Evolutionary conservation across 35 echinoderm and acorn worm species (phyloP).

Genomic region (Hemicentrotus pulcherrimus): DNA sequence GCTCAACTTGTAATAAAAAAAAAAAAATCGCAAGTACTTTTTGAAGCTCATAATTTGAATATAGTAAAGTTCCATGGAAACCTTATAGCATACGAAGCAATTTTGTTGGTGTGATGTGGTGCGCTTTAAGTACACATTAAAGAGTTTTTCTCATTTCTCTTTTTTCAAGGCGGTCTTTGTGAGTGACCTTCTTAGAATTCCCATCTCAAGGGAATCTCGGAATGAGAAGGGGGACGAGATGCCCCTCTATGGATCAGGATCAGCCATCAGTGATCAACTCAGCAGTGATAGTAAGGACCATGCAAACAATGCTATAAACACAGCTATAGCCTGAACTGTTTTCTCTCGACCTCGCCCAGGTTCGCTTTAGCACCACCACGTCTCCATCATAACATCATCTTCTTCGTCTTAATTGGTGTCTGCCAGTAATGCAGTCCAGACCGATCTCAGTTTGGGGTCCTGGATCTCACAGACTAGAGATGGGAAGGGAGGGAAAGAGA

Average conservation of each 20-base stretch:
- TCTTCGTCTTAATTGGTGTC: background rate
- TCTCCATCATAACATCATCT: background rate
- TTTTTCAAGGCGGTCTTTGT: background rate
- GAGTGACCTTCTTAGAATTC: background rate
- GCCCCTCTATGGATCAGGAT: slow-evolving; percentile 28
- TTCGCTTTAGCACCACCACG: background rate
- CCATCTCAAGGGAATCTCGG: background rate
- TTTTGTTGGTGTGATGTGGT: no score
- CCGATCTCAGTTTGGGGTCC: background rate
- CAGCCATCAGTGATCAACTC: background rate
- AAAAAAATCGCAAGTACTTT: no score
- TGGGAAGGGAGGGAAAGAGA: background rate
- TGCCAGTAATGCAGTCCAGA: background rate
- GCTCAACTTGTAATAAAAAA: no score
- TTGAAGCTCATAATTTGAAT: no score
- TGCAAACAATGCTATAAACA: background rate
- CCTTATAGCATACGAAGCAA: no score
- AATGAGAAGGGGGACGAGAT: background rate
- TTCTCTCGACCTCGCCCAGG: background rate
- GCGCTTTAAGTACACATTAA: no score
- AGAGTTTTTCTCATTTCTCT: background rate
- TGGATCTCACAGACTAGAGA: background rate
- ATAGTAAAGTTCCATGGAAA: no score
- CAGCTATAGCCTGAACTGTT: background rate
- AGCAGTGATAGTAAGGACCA: slow-evolving; percentile 47